A percentile compares a stretch with the other conserved stretches of the same genome.
These are phyloP conservation scores for Alloscopus bannaensis DNA, from an alignment of 2,888 invertebrate genomes.

Conservation along the genomic window DNA sequence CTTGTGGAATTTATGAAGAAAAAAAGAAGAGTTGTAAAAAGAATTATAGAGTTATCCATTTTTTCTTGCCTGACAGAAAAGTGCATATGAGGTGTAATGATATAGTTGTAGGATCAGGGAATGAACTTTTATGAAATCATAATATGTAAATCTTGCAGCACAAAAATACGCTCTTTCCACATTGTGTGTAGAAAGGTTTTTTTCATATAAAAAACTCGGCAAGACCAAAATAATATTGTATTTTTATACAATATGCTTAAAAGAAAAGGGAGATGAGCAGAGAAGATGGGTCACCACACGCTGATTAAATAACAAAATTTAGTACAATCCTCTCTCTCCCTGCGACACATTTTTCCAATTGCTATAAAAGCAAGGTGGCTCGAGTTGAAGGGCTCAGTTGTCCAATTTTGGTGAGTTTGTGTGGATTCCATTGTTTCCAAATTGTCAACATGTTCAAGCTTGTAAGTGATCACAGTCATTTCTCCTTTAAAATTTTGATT, in stretches of 20 bases:
- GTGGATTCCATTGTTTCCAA: neutral
- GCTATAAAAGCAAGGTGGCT: slow-evolving; percentile 65
- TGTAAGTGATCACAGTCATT: slow-evolving; percentile 54
- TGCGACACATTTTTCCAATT: slow-evolving; percentile 38
- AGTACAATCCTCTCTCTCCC: slow-evolving; percentile 18
- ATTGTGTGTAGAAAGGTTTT: no score
- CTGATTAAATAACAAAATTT: slow-evolving; percentile 36
- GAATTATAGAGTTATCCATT: no score
- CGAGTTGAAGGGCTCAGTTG: slow-evolving; percentile 53
- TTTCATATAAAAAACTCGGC: no score
- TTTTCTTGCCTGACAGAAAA: no score
- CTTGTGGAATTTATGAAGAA: no score
- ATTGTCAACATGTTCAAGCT: slow-evolving; percentile 64
- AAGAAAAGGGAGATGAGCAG: slow-evolving; percentile 1
- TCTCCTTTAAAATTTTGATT: slow-evolving; percentile 1
- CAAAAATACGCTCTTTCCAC: no score
- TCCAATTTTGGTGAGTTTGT: slow-evolving; percentile 22
- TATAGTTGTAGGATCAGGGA: no score
- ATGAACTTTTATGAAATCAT: no score
- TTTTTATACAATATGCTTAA: slow-evolving; percentile 28
- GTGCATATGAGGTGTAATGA: no score
- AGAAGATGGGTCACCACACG: slow-evolving; percentile 48
- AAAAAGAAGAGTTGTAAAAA: no score
- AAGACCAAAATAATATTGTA: no score
- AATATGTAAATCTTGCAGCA: no score